Conservation (phyloP, 2,113 vertebrate genomes). For the Cavia porcellus region DNA sequence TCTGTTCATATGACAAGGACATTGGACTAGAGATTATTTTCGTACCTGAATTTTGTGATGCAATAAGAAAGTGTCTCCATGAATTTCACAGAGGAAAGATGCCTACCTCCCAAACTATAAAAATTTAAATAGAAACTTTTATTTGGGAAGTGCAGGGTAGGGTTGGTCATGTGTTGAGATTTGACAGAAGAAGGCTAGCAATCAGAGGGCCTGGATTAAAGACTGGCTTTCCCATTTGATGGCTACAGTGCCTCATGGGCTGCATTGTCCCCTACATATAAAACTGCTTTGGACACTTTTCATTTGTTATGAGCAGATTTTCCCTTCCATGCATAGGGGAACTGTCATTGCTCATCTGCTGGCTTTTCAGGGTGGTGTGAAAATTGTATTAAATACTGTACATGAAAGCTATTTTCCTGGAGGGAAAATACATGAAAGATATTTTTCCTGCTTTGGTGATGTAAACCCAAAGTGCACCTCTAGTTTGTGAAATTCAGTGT, state of each 20-base stretch:
- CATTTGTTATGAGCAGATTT: neutral
- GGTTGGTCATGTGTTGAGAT: neutral
- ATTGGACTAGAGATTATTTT: neutral
- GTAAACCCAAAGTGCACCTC: neutral
- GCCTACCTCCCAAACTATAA: neutral
- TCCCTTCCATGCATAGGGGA: neutral
- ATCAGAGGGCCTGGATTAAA: neutral
- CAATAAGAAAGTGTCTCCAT: neutral
- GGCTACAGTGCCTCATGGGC: neutral
- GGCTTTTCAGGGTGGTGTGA: neutral
- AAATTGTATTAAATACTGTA: neutral
- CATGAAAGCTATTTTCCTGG: neutral
- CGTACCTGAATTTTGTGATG: conserved; percentile 18
- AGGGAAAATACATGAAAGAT: neutral
- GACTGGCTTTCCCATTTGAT: neutral
- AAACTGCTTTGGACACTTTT: neutral
- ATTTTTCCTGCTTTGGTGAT: neutral
- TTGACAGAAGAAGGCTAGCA: neutral
- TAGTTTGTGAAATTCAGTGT: conserved; percentile 22
- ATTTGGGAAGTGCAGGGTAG: neutral
- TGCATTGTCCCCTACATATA: neutral
- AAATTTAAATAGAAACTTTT: conserved; percentile 8
- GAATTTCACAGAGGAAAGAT: conserved; percentile 27
- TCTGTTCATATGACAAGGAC: conserved; percentile 19
- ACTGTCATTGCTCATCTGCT: neutral